Percentiles rank a stretch among this genome's conserved stretches.
phyloP scores from a whole-genome alignment of 1,140 invertebrate species.

The Trachymyrmex septentrionalis region DNA sequence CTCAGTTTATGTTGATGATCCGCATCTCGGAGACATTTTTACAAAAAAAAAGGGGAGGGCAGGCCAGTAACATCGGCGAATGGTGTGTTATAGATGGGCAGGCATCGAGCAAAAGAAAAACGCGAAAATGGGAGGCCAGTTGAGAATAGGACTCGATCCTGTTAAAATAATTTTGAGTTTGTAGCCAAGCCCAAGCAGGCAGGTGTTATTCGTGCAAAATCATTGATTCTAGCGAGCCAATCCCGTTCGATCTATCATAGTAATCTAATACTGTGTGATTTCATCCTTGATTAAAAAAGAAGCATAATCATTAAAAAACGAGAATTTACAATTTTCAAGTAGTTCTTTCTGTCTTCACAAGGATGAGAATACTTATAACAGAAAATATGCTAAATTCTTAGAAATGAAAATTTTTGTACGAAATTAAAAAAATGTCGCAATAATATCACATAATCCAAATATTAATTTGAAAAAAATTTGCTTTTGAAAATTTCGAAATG shows the following conservation, averaged over 20 bases:
- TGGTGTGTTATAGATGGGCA: constrained; percentile 6
- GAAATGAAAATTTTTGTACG: background rate
- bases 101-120: constrained; percentile 51
- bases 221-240: constrained; percentile 64
- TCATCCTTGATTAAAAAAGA: constrained; percentile 17
- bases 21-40: constrained; percentile 80
- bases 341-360: background rate
- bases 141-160: constrained; percentile 48
- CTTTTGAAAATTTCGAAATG: constrained; percentile 17
- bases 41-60: constrained; percentile 72
- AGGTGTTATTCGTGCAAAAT: constrained; percentile 72
- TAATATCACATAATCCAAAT: background rate
- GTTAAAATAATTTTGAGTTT: constrained; percentile 70
- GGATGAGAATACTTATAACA: background rate
- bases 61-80: constrained; percentile 35
- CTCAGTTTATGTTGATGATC: constrained; percentile 85
- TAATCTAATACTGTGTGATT: background rate
- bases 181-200: constrained; percentile 69
- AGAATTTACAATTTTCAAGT: constrained; percentile 64
- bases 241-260: constrained; percentile 49
- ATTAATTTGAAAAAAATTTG: background rate
- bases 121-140: constrained; percentile 33
- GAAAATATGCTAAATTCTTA: constrained; percentile 15
- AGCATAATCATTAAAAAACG: constrained; percentile 36
- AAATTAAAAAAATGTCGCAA: constrained; percentile 22